Base-by-base conservation (phyloP, 2,888 invertebrate genomes). In the Hartigia nigra region DNA sequence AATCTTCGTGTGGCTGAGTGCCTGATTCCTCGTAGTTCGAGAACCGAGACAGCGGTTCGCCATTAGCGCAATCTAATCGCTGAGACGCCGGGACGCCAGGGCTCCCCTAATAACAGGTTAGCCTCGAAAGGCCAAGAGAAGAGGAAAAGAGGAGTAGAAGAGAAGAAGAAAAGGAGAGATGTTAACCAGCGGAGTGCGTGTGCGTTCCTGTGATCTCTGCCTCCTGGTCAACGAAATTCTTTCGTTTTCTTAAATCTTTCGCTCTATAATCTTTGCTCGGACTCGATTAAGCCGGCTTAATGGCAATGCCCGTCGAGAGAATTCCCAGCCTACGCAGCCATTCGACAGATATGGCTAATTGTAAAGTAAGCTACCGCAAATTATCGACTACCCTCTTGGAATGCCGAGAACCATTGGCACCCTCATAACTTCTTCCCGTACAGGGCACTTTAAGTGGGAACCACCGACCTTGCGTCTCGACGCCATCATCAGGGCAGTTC, bases 41-140 rank as follows among this genome's bases (percentile, higher is more conserved):
- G 72, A 72, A 32, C 12, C 72, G 80, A 88, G 90, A 90, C 90
- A 90, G 86, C 86, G 87, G 88, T 89, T 89, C 88, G 89, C 90
- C 90, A 90, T 90, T 90, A 90, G 88, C 86, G 87, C 90, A 90
- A 90, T 90, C 90, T 90, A 90, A 90, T 90, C 90, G 88, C 81
- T 82, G 81, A 72, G 72, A 34, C 34, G 23, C 23, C 55, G 55
- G 55, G 55, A 55, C 55, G 55, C 55, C 55, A 23, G 86, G 87
- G 87, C 85, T 87, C 87, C 88, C 88, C 88, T 90, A 90, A 90
- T 90, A 88, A 90, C 89, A 88, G 89, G 89, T 89, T 89, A 84
- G 86, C 86, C 75, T 70, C 74, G 75, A n/a, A 32, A 35, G 77
- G 36, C 78, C 23, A 37, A 14, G 14, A 74, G 32, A 35, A 39